Base-by-base conservation (phyloP, 2,888 invertebrate genomes). In the Polylopha cassiicola region DNA sequence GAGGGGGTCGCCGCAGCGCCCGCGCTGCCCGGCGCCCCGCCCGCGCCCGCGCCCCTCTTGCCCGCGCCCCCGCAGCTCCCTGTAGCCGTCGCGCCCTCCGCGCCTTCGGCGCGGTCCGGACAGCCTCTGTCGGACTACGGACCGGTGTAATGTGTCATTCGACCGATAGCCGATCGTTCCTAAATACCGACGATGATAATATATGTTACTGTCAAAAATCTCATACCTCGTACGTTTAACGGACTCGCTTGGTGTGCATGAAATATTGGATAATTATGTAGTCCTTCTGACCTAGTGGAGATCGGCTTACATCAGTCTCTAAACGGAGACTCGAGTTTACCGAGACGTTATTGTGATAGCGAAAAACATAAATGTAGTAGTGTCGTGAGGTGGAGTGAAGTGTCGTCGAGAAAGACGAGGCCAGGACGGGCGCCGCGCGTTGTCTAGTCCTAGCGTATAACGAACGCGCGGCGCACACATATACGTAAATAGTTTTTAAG, bases 71-170 rank as follows among this genome's bases (percentile, higher is more conserved):
- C 43, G 36, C 39, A 44, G 43, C 59, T 64, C 72, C 68, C 64
- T 70, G 68, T 73, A 69, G 73, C 57, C 73, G 65, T 65, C 61
- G 63, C 74, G 69, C 73, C 73, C 73, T 72, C 55, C 27, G 68
- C 72, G 38, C 68, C 71, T 31, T 73, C 78, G 9, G 69, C 77
- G 17, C 76, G 78, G 55, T 78, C 81, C 37, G 75, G 50, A 0
- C 80, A 79, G 56, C 81, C 81, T 49, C 79, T 80, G 37, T 79
- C 82, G 24, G 82, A 82, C 73, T 84, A 82, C 65, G 84, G 82
- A 1, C 84, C 84, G 14, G 82, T 84, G 30, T 80, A 72, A 11
- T 32, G 23, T 32, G 26, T 41, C 46, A 42, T 37, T 37, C 39
- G 24, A 13, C 32, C 13, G 14, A 8, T 31, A 24, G n/a, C 32